Percentiles rank a stretch among this genome's conserved stretches.
Conservation (phyloP, 2,113 vertebrate genomes). For the Synodontis membranacea region DNA sequence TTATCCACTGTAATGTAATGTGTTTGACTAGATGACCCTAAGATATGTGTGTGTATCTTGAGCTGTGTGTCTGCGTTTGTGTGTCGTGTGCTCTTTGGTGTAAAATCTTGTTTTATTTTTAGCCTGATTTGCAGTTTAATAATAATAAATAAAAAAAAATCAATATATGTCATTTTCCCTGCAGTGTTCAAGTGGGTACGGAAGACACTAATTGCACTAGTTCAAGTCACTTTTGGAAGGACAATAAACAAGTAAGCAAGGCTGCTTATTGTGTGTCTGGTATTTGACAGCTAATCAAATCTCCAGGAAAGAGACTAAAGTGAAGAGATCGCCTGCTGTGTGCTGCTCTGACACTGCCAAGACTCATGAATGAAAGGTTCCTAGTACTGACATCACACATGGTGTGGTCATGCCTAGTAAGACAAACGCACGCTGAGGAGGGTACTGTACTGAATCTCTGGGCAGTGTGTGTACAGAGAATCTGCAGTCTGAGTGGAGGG, state of each 20-base stretch:
- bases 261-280: too few relatives aligned
- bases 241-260: constrained; percentile 98
- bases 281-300: constrained; percentile 7
- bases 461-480: not conserved
- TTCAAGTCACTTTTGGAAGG: constrained; percentile 98
- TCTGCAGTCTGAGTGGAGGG: not conserved
- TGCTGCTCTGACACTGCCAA: not conserved
- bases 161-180: constrained; percentile 38
- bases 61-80: not conserved
- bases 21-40: not conserved
- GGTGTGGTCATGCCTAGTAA: not conserved
- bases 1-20: too few relatives aligned
- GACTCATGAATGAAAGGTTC: not conserved
- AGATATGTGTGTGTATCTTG: not conserved
- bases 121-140: not conserved
- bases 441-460: not conserved
- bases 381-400: not conserved
- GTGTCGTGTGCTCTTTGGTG: not conserved
- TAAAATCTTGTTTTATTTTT: not conserved
- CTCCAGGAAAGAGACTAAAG: not conserved
- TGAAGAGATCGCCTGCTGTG: not conserved
- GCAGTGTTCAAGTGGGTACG: constrained; percentile 99
- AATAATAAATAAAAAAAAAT: not conserved
- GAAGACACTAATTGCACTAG: constrained; percentile 98
- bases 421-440: not conserved